phyloP scores from a whole-genome alignment of 2,888 invertebrate genomes.

The Rhyacophila evoluta region DNA sequence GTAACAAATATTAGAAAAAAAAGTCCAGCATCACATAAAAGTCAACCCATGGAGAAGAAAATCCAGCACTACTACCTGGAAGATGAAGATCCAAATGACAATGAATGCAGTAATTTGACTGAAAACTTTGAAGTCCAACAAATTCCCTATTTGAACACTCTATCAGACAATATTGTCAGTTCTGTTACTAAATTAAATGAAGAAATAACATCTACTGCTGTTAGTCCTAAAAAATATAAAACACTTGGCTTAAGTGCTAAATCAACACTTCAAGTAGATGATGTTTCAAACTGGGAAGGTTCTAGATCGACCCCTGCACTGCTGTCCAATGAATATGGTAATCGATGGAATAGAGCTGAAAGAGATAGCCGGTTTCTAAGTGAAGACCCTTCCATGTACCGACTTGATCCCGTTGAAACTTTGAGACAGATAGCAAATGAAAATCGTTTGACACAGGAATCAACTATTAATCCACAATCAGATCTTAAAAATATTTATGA shows the following conservation, averaged over 20 bases:
- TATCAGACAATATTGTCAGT: not conserved
- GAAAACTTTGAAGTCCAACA: slow-evolving; percentile 1
- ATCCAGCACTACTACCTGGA: slow-evolving; percentile 37
- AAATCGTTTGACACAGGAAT: not conserved
- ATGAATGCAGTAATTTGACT: slow-evolving; percentile 32
- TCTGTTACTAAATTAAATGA: not conserved
- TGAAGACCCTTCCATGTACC: not conserved
- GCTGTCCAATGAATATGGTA: not conserved
- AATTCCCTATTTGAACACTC: not conserved
- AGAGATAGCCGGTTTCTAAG: not conserved
- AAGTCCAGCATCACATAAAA: not conserved
- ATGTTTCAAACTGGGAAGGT: not conserved
- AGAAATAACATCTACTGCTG: not conserved
- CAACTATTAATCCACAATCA: not conserved
- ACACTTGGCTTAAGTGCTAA: not conserved
- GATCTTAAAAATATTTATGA: not conserved
- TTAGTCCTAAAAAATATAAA: not conserved
- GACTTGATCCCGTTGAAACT: slow-evolving; percentile 37
- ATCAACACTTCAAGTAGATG: not conserved
- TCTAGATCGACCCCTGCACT: not conserved
- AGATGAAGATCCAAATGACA: slow-evolving; percentile 5
- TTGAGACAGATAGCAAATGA: slow-evolving; percentile 32
- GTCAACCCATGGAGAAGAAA: not conserved
- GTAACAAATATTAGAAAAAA: slow-evolving; percentile 25
- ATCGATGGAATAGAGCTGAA: not conserved